These are phyloP conservation scores for Cotesia vestalis DNA, from an alignment of 1,140 invertebrate genomes.

Conservation along the genomic window DNA sequence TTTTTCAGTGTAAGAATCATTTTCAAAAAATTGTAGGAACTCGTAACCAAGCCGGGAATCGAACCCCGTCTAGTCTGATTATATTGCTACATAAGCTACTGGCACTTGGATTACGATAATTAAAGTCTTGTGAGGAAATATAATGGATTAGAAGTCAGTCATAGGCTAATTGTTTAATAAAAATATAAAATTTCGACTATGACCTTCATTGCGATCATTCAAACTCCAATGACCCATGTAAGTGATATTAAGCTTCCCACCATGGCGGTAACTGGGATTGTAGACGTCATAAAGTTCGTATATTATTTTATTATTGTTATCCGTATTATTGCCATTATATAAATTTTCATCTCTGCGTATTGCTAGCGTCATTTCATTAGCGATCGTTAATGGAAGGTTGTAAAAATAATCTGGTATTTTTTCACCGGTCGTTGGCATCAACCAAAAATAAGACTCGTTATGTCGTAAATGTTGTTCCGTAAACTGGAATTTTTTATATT, in stretches of 20 bases:
- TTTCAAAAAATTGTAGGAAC: too few relatives aligned
- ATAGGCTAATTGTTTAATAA: too few relatives aligned
- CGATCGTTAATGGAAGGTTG: conserved; percentile 47
- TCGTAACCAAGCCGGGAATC: too few relatives aligned
- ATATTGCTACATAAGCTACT: too few relatives aligned
- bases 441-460: conserved; percentile 55
- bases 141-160: too few relatives aligned
- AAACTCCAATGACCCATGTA: conserved; percentile 63
- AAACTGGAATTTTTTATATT: conserved; percentile 33
- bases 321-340: neutral
- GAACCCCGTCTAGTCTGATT: too few relatives aligned
- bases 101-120: too few relatives aligned
- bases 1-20: too few relatives aligned
- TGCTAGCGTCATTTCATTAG: conserved; percentile 46
- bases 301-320: conserved; percentile 17
- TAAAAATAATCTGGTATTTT: conserved; percentile 40
- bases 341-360: conserved; percentile 12
- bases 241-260: conserved; percentile 64
- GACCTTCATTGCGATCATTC: conserved; percentile 40
- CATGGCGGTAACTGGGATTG: conserved; percentile 66
- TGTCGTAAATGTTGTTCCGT: conserved; percentile 37
- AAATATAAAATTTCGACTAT: neutral
- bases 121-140: too few relatives aligned
- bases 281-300: conserved; percentile 53
- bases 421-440: conserved; percentile 40